Evolutionary conservation across 2,797 vertebrate genomes (phyloP), one percentile per base, ranked within the genome.

Genomic region (Thunnus albacares): DNA sequence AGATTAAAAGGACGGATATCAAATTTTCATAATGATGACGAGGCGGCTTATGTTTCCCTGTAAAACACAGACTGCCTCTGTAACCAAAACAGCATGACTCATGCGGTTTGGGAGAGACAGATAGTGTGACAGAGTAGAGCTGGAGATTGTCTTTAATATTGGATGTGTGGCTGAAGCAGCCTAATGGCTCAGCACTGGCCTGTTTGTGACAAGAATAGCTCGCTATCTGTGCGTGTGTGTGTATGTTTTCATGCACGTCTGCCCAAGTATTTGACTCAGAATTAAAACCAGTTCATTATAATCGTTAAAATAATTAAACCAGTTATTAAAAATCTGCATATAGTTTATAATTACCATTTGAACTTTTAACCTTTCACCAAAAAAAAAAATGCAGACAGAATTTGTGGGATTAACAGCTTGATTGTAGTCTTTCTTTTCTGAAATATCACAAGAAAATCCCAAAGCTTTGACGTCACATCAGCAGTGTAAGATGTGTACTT

Each of bases 61-160:
- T 90, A 80, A 90, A 87, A 92, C 84, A 87, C 79, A 82, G 81
- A 78, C 77, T 60, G 79, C 77, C 83, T 83, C 80, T 78, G 77
- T 58, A 79, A 79, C 83, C 82, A 81, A 78, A 86, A 86, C 85
- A 84, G 79, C 68, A 67, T 92, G 90, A 92, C 75, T 89, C 90
- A 87, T 52, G 60, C 69, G 74, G 85, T 88, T 89, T 85, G 82
- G 78, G 75, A 71, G 80, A 87, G 84, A 90, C 62, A 66, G 80
- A 87, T 79, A 86, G 86, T 85, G 84, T 87, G 89, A 90, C 86
- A 88, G 90, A 80, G 71, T 6, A 75, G 83, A 51, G 76, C 89
- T 84, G 69, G 35, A 84, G 89, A 86, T 80, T 73, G 71, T 90
- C 87, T 91, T 93, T 92, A 93, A 92, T 92, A 92, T 89, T 90